phyloP scores from a whole-genome alignment of 1,140 invertebrate species.

The Hormaphis cornu region DNA sequence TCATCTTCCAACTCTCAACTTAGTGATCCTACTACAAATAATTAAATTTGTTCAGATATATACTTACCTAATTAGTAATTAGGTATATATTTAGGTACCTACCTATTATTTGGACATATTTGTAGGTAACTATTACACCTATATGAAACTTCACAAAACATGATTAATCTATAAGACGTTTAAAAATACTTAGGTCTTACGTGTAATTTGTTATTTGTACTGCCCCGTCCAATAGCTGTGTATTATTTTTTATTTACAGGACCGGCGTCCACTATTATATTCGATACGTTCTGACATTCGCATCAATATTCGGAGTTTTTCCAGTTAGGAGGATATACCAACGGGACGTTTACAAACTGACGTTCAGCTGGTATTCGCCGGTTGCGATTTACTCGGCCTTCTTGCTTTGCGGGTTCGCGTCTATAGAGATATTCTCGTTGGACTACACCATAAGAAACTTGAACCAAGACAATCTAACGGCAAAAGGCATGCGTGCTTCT shows the following conservation, averaged over 20 bases:
- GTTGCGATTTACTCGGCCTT: slow-evolving; percentile 33
- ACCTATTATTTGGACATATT: too few relatives aligned
- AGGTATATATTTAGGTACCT: too few relatives aligned
- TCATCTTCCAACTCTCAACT: too few relatives aligned
- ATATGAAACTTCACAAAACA: too few relatives aligned
- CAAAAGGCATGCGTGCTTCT: slow-evolving; percentile 31
- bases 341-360: slow-evolving; percentile 30
- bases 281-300: slow-evolving; percentile 33
- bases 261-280: slow-evolving; percentile 36
- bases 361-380: slow-evolving; percentile 34
- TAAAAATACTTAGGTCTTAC: too few relatives aligned
- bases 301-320: slow-evolving; percentile 35
- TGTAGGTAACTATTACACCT: too few relatives aligned
- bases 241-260: background rate
- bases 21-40: too few relatives aligned
- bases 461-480: slow-evolving; percentile 36
- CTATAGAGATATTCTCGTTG: slow-evolving; percentile 35
- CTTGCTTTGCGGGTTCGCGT: slow-evolving; percentile 33
- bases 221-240: background rate
- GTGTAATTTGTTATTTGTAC: too few relatives aligned
- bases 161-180: too few relatives aligned
- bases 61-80: too few relatives aligned
- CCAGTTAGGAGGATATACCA: slow-evolving; percentile 33
- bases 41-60: too few relatives aligned
- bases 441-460: slow-evolving; percentile 37